Conservation (phyloP, 2,797 vertebrate species). For the Anguilla pacifica region DNA sequence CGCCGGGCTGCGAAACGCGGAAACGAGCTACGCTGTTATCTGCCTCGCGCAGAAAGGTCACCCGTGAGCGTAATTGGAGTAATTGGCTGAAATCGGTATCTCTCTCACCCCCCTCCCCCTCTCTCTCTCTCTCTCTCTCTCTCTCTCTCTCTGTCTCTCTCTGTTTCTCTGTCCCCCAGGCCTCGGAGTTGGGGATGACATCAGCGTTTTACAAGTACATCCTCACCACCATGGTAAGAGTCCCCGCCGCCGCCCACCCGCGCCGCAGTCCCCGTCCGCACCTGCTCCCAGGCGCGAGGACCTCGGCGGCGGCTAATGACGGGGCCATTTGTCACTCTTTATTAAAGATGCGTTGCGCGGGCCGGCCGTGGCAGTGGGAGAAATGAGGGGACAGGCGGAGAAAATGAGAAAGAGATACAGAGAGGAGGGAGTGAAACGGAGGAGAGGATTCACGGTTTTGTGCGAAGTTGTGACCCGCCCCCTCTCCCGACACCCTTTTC, state of each 20-base stretch:
- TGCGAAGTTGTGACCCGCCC: background rate
- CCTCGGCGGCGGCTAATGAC: background rate
- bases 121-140: conserved; percentile 29
- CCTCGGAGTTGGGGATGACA: conserved; percentile 85
- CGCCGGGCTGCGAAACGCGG: background rate
- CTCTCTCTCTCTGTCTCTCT: background rate
- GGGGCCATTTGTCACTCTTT: conserved; percentile 22
- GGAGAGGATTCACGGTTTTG: background rate
- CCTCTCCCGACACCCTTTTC: background rate
- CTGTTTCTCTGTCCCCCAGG: conserved; percentile 60
- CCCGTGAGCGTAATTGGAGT: background rate
- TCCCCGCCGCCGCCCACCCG: conserved; percentile 13
- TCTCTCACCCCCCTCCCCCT: background rate
- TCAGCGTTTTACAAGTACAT: conserved; percentile 91
- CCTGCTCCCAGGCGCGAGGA: background rate
- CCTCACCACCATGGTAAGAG: conserved; percentile 85
- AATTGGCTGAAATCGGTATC: background rate
- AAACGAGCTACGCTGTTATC: background rate
- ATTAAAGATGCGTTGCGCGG: background rate
- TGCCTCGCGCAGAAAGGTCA: background rate
- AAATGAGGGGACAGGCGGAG: conserved; percentile 15
- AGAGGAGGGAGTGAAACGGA: background rate
- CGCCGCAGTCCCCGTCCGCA: background rate
- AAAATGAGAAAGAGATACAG: conserved; percentile 22
- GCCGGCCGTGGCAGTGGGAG: background rate